Percentiles rank a stretch among this genome's conserved stretches.
Evolutionary conservation across 2,888 invertebrate genomes (phyloP).

Genomic region (Andricus quercusramuli): DNA sequence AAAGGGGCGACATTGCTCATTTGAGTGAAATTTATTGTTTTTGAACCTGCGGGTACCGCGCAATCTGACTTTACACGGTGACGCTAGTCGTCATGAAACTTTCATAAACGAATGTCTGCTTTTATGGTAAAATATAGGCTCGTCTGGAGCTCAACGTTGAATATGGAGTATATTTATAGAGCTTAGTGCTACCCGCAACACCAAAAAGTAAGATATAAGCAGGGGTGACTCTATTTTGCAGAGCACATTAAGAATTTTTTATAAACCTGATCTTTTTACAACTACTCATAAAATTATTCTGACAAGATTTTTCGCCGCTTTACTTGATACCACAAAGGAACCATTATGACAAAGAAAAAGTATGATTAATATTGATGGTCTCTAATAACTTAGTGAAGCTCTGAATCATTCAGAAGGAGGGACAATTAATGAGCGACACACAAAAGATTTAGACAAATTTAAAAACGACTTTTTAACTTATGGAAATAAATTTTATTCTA

Average conservation of each 20-base stretch:
- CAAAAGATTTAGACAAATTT: not conserved
- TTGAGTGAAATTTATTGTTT: constrained; percentile 40
- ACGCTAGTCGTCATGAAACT: constrained; percentile 63
- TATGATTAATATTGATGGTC: not conserved
- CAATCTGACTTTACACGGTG: constrained; percentile 56
- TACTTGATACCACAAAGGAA: no score
- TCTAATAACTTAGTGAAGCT: not conserved
- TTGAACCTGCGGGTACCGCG: constrained; percentile 39
- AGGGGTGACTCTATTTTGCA: not conserved
- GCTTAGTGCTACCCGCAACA: constrained; percentile 48
- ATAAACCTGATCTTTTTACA: not conserved
- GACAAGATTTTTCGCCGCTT: not conserved
- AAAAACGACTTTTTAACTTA: not conserved
- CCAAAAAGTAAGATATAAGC: constrained; percentile 24
- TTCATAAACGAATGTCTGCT: constrained; percentile 71
- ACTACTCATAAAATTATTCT: not conserved
- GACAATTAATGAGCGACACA: not conserved
- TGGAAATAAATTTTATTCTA: not conserved
- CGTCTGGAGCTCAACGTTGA: constrained; percentile 52
- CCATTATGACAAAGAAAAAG: not conserved
- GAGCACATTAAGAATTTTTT: constrained; percentile 6
- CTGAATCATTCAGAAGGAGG: not conserved
- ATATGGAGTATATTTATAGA: constrained; percentile 62
- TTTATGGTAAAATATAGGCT: constrained; percentile 69
- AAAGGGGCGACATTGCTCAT: constrained; percentile 26